Base-by-base conservation (phyloP, 92 coral and sea anemone genomes). In the Parazoanthus swiftii region DNA sequence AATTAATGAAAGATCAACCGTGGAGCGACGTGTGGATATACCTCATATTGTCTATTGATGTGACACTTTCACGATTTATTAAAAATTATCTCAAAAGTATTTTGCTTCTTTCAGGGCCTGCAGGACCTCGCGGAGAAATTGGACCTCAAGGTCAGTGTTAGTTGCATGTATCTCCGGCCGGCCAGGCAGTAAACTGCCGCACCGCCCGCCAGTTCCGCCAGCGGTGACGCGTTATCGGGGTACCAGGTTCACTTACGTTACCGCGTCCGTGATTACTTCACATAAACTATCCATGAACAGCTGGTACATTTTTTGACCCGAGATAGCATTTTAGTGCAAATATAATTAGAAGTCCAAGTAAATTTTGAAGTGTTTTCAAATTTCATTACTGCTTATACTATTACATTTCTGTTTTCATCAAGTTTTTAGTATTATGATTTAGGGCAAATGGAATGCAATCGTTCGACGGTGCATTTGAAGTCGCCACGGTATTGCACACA, bases 61-160 rank as follows among this genome's bases (percentile, higher is more conserved):
- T 26, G 26, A 63, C 5, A 9, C 5, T 54, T 54, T 54, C 9
- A 54, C 59, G 20, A 2, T 63, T 63, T 63, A 2, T 4, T 63
- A 0, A 21, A 63, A 63, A 21, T 29, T 0, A 63, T 20, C 8
- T 63, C n/a, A 63, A 23, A 63, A 6, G 2, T 63, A 0, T 16
- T 63, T 79, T 65, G 16, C 44, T 42, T 5, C 29, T 58, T 73
- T 75, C 74, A 92, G 98, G 98, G 25, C 92, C 88, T 1, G 76
- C 91, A 4, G 98, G 98, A 21, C 91, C 92, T 8, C 88, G 90
- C 43, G 96, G 98, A 20, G 89, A 89, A 35, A 26, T 89, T 4
- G 98, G 98, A 8, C 78, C 75, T 4, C 59, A 81, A 79, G 97
- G 97, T 94, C 48, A 86, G 94, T 43, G 73, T 7, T 59, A 13